A percentile compares a stretch with the other conserved stretches of the same genome.
These are phyloP conservation scores for Apodemus agrarius DNA, from an alignment of 2,797 vertebrate genomes.

Conservation along the genomic window DNA sequence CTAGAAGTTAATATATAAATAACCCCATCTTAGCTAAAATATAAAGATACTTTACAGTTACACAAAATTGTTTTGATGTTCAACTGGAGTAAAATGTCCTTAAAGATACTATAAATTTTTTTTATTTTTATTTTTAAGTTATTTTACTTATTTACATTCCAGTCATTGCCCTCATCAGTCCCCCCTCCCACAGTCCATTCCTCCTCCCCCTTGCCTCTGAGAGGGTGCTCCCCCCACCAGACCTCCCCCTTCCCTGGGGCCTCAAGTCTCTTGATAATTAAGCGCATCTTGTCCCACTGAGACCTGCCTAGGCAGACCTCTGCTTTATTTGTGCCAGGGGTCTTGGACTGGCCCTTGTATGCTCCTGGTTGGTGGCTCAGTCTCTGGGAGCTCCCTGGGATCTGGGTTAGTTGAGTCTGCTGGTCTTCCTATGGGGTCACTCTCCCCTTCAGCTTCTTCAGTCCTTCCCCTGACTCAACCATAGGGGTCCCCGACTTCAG, in stretches of 20 bases:
- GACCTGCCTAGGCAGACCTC: not conserved
- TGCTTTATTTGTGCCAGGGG: not conserved
- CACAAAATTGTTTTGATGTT: slow-evolving; percentile 42
- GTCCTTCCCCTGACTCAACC: not conserved
- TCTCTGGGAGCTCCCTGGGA: not conserved
- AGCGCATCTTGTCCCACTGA: not conserved
- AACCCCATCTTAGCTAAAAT: slow-evolving; percentile 46
- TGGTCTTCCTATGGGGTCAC: not conserved
- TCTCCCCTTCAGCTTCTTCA: not conserved
- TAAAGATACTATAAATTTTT: not conserved
- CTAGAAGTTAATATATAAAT: slow-evolving; percentile 43
- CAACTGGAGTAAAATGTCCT: slow-evolving; percentile 9
- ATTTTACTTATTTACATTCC: not conserved
- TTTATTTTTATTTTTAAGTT: not conserved
- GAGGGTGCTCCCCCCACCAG: not conserved
- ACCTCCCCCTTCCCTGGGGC: not conserved
- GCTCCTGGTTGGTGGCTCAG: not conserved
- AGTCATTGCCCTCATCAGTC: not conserved
- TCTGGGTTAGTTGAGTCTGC: not conserved
- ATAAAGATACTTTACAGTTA: slow-evolving; percentile 29
- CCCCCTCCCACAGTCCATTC: not conserved
- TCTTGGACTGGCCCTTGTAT: not conserved
- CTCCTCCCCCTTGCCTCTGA: not conserved
- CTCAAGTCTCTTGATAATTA: not conserved
- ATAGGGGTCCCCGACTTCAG: not conserved